phyloP scores from a whole-genome alignment of 2,888 invertebrate species.

The Himalopsyche kuldschensis region DNA sequence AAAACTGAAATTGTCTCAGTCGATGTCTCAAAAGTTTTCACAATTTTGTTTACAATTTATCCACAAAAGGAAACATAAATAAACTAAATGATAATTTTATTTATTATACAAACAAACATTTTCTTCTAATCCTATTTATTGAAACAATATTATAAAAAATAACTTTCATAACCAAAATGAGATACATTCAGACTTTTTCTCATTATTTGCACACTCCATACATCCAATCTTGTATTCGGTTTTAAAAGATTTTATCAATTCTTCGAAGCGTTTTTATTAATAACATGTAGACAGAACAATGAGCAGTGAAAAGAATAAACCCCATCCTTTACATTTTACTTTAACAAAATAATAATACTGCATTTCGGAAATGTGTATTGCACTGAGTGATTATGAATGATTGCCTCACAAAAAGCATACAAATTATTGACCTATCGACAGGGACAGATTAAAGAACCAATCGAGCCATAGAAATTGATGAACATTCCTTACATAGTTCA shows the following conservation, averaged over 20 bases:
- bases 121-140: background rate
- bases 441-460: background rate
- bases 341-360: background rate
- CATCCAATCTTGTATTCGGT: background rate
- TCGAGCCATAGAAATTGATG: too few species aligned
- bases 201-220: background rate
- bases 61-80: background rate
- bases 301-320: background rate
- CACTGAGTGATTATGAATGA: background rate
- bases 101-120: background rate
- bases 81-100: background rate
- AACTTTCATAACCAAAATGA: background rate
- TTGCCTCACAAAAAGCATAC: background rate
- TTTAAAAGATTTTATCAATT: background rate
- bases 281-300: background rate
- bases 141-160: background rate
- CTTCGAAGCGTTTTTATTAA: background rate
- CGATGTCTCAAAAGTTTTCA: background rate
- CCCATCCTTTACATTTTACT: background rate
- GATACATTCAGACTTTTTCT: constrained; percentile 1
- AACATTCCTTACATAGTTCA: too few species aligned
- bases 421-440: background rate
- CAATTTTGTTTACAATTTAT: background rate
- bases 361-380: background rate
- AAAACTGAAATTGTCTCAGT: background rate